These are phyloP conservation scores for Drosophila ananassae DNA, from an alignment of 1,140 invertebrate genomes.

Conservation along the genomic window DNA sequence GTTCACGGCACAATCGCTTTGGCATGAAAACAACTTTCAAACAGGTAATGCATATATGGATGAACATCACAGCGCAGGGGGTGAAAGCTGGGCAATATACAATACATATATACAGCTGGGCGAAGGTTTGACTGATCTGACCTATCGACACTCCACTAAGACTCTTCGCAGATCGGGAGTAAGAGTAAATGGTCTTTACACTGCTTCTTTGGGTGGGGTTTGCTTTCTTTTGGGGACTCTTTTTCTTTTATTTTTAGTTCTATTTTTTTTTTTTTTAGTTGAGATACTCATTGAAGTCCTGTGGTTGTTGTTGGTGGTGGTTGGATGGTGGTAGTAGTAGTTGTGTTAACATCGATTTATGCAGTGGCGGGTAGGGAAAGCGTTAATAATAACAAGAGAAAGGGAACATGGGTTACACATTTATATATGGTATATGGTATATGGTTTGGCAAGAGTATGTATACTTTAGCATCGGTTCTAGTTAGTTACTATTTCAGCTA, in stretches of 20 bases:
- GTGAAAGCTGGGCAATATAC: slow-evolving; percentile 51
- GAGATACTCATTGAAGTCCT: slow-evolving; percentile 84
- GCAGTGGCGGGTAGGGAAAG: slow-evolving; percentile 82
- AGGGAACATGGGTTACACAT: slow-evolving; percentile 80
- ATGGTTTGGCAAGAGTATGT: slow-evolving; percentile 47
- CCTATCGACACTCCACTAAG: slow-evolving; percentile 53
- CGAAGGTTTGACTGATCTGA: slow-evolving; percentile 44
- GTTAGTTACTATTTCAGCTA: slow-evolving; percentile 61
- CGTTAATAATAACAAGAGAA: slow-evolving; percentile 81
- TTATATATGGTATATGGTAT: slow-evolving; percentile 56
- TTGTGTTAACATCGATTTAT: slow-evolving; percentile 82
- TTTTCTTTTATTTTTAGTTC: slow-evolving; percentile 17
- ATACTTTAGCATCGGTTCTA: slow-evolving; percentile 41
- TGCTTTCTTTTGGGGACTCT: slow-evolving; percentile 15
- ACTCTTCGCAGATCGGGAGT: slow-evolving; percentile 29
- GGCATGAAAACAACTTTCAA: slow-evolving; percentile 22
- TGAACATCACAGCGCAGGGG: slow-evolving; percentile 53
- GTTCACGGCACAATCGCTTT: slow-evolving; percentile 24
- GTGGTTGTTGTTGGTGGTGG: slow-evolving; percentile 68
- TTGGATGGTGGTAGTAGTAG: slow-evolving; percentile 67
- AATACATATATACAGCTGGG: slow-evolving; percentile 50
- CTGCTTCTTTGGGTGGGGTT: slow-evolving; percentile 33
- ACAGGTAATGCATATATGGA: slow-evolving; percentile 51
- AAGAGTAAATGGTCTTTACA: slow-evolving; percentile 31
- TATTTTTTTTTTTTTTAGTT: slow-evolving; percentile 64